These are phyloP conservation scores for Embidobia sp. DNA, from an alignment of 2,888 invertebrate genomes.

Conservation along the genomic window DNA sequence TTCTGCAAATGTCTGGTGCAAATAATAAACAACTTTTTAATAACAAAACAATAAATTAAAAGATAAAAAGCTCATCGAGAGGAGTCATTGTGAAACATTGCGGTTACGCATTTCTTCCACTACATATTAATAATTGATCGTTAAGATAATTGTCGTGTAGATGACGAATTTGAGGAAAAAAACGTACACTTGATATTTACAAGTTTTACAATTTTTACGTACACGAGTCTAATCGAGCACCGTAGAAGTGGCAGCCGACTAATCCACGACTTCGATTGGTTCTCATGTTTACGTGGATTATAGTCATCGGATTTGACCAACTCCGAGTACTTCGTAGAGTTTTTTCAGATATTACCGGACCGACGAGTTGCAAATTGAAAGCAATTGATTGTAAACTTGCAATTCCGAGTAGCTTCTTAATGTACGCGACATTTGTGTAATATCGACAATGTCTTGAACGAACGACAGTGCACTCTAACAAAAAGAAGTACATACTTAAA, in stretches of 20 bases:
- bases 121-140: constrained; percentile 19
- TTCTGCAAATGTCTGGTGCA: no score
- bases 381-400: constrained; percentile 30
- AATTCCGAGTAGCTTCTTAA: constrained; percentile 12
- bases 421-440: constrained; percentile 27
- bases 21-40: no score
- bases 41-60: neutral
- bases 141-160: constrained; percentile 19
- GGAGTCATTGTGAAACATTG: constrained; percentile 45
- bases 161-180: constrained; percentile 10
- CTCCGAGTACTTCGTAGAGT: constrained; percentile 24
- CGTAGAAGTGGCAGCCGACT: constrained; percentile 14
- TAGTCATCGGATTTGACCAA: constrained; percentile 18
- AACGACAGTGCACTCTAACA: constrained; percentile 6
- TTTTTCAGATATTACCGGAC: constrained; percentile 19
- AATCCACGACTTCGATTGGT: constrained; percentile 6
- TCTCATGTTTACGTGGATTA: no score
- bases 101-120: constrained; percentile 38
- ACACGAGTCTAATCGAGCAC: constrained; percentile 13
- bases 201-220: constrained; percentile 30
- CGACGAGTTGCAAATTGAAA: constrained; percentile 14
- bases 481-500: neutral
- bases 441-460: constrained; percentile 10
- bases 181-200: constrained; percentile 4
- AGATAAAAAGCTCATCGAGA: constrained; percentile 45